phyloP scores from a whole-genome alignment of 2,888 invertebrate genomes.

The Chirona hameri region DNA sequence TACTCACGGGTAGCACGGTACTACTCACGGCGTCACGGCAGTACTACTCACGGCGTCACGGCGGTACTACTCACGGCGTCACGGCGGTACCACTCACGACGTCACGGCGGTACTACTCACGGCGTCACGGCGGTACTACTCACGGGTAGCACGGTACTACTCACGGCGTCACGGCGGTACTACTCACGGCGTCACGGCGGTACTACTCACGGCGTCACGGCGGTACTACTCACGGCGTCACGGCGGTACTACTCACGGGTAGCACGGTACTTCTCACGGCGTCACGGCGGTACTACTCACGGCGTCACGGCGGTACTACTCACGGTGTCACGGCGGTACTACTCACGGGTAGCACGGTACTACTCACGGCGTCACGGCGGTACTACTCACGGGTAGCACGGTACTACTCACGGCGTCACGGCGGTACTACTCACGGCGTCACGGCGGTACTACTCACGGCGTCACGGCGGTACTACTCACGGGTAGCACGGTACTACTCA shows the following conservation, averaged over 20 bases:
- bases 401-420: conserved; percentile 42
- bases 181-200: conserved; percentile 42
- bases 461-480: too few relatives aligned
- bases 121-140: too few relatives aligned
- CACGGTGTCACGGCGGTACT: too few relatives aligned
- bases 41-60: conserved; percentile 42
- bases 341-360: too few relatives aligned
- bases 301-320: conserved; percentile 40
- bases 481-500: conserved; percentile 42
- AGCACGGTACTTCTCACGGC: conserved; percentile 42
- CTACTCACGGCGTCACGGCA: conserved; percentile 42
- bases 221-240: conserved; percentile 42
- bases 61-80: conserved; percentile 42
- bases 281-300: conserved; percentile 41
- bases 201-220: conserved; percentile 42
- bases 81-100: too few relatives aligned
- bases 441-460: conserved; percentile 42
- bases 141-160: conserved; percentile 33
- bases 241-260: too few relatives aligned
- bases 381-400: too few relatives aligned
- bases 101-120: conserved; percentile 42
- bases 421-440: conserved; percentile 42
- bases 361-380: conserved; percentile 44
- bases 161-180: conserved; percentile 41
- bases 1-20: too few relatives aligned